Percentiles rank a stretch among this genome's conserved stretches.
Conservation (phyloP, 2,113 vertebrate species). For the Balaenoptera acutorostrata region DNA sequence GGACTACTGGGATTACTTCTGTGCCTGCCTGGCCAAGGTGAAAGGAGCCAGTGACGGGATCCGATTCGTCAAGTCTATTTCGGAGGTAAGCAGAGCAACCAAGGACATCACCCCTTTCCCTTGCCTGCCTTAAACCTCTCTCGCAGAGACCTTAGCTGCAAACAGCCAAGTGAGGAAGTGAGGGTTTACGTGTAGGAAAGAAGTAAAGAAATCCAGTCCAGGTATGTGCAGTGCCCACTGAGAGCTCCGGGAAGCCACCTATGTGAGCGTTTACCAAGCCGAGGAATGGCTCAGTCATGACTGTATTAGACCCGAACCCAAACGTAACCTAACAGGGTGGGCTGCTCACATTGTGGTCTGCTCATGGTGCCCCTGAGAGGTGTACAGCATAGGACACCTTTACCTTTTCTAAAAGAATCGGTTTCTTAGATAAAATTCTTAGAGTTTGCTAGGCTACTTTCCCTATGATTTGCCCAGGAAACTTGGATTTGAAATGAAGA, state of each 20-base stretch:
- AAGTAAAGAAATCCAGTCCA: background rate
- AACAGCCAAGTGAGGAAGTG: background rate
- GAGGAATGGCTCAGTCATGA: background rate
- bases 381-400: background rate
- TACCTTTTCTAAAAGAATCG: background rate
- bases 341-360: background rate
- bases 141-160: background rate
- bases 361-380: background rate
- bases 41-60: conserved; percentile 97
- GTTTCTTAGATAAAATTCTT: background rate
- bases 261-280: background rate
- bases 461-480: background rate
- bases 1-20: conserved; percentile 99
- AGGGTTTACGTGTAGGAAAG: background rate
- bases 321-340: accelerated
- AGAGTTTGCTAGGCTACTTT: background rate
- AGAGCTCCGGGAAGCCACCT: background rate
- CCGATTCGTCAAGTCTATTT: conserved; percentile 95
- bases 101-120: background rate
- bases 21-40: conserved; percentile 92
- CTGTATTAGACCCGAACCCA: background rate
- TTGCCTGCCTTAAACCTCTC: background rate
- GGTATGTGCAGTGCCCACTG: background rate
- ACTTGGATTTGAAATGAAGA: background rate
- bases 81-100: conserved; percentile 84